A percentile compares a stretch with the other conserved stretches of the same genome.
Evolutionary conservation across 1,140 invertebrate species (phyloP).

Genomic region (Amphibalanus amphitrite): DNA sequence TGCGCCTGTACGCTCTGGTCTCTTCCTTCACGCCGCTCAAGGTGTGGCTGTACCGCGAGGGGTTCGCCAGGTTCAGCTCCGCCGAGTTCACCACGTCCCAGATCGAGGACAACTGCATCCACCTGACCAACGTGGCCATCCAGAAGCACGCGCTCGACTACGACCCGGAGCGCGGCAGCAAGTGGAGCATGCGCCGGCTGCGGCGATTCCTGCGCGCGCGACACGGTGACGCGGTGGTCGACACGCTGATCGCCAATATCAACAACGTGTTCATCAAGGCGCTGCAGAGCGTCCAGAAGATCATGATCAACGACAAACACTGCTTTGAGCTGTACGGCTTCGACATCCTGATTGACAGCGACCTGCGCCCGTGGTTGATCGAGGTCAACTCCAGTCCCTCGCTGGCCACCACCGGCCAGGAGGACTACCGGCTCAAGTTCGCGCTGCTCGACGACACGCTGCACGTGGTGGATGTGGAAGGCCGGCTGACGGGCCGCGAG

Average conservation of each 20-base stretch:
- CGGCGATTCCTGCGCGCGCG: conserved; percentile 79
- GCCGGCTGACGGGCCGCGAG: conserved; percentile 13
- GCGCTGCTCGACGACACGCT: conserved; percentile 90
- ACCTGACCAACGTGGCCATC: conserved; percentile 73
- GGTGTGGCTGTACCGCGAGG: conserved; percentile 51
- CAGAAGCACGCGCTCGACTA: conserved; percentile 83
- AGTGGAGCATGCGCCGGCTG: conserved; percentile 82
- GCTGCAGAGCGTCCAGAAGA: conserved; percentile 44
- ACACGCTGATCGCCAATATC: conserved; percentile 63
- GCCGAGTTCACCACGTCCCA: conserved; percentile 53
- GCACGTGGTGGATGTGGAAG: conserved; percentile 43
- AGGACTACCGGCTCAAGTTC: conserved; percentile 88
- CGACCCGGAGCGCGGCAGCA: conserved; percentile 83
- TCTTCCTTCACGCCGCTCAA: conserved; percentile 69
- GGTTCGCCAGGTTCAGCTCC: conserved; percentile 71
- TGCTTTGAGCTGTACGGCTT: conserved; percentile 73
- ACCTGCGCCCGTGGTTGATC: conserved; percentile 67
- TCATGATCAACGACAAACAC: conserved; percentile 55
- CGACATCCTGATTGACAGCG: conserved; percentile 72
- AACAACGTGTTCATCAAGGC: conserved; percentile 31
- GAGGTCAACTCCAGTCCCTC: conserved; percentile 90
- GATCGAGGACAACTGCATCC: conserved; percentile 65
- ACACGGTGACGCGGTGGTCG: conserved; percentile 65
- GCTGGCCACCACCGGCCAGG: conserved; percentile 81
- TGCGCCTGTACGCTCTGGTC: conserved; percentile 59